Percentiles rank a stretch among this genome's conserved stretches.
phyloP scores from a whole-genome alignment of 1,140 invertebrate species.

The Ruditapes philippinarum region DNA sequence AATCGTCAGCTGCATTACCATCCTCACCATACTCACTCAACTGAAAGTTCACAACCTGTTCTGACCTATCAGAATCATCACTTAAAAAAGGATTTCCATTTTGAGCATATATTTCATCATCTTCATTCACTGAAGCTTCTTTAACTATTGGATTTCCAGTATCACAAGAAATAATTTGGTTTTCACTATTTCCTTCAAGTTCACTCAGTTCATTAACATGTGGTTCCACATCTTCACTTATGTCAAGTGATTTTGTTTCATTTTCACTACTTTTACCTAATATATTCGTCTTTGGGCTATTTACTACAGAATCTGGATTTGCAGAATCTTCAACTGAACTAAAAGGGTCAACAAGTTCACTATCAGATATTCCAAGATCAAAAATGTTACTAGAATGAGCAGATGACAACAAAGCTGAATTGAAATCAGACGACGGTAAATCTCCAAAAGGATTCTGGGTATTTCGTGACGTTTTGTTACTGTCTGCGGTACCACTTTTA shows the following conservation, averaged over 20 bases:
- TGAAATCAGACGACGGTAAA: neutral
- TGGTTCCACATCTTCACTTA: neutral
- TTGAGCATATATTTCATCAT: neutral
- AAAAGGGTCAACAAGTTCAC: conserved; percentile 65
- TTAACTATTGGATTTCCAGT: conserved; percentile 16
- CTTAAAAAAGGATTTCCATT: conserved; percentile 5
- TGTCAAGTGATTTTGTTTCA: neutral
- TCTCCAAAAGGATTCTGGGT: conserved; percentile 18
- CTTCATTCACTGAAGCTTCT: neutral
- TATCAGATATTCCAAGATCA: conserved; percentile 52
- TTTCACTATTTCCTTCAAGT: neutral
- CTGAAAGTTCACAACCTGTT: neutral
- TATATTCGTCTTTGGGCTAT: neutral
- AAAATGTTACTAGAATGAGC: conserved; percentile 56
- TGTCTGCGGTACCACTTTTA: neutral
- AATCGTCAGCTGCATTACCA: neutral
- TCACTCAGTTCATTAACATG: conserved; percentile 12
- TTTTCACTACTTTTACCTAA: neutral
- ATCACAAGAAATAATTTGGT: neutral
- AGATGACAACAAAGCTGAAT: conserved; percentile 29
- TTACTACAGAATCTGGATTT: neutral
- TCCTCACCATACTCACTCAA: neutral
- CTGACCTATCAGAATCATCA: neutral
- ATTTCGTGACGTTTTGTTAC: neutral
- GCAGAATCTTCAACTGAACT: conserved; percentile 55